Evolutionary conservation across 2,797 vertebrate species (phyloP).

Genomic region (Tympanoctomys barrerae): DNA sequence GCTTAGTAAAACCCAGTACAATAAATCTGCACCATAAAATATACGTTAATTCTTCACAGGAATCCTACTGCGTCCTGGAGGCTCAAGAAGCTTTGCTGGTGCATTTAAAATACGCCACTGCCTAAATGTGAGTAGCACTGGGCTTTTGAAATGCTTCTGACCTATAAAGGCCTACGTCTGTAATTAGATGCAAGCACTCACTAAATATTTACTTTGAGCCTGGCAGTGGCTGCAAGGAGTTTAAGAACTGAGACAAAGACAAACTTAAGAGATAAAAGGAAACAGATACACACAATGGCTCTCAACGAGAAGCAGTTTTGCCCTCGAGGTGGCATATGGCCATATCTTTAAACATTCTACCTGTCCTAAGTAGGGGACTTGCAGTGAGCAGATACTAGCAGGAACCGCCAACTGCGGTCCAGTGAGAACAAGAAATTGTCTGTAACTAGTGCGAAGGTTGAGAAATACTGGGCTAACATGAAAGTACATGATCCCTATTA

Average conservation of each 20-base stretch:
- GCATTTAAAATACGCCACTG: background rate
- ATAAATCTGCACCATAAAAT: background rate
- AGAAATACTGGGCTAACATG: background rate
- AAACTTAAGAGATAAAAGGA: conserved; percentile 4
- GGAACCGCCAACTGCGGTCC: background rate
- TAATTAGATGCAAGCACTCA: conserved; percentile 2
- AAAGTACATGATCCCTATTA: background rate
- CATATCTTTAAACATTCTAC: background rate
- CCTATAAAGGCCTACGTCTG: background rate
- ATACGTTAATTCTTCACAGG: background rate
- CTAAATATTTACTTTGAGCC: conserved; percentile 19
- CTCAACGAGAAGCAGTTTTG: background rate
- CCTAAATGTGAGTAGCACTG: background rate
- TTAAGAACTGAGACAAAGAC: background rate
- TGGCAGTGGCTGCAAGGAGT: background rate
- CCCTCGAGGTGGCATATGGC: background rate
- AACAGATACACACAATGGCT: background rate
- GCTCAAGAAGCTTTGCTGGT: background rate
- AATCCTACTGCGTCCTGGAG: background rate
- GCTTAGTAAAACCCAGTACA: conserved; percentile 23
- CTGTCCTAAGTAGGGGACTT: background rate
- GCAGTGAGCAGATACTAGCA: background rate
- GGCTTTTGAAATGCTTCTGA: background rate
- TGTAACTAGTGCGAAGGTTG: background rate
- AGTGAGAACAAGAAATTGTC: background rate